A percentile compares a stretch with the other conserved stretches of the same genome.
These are phyloP conservation scores for Dugesia japonica DNA, from an alignment of 2,888 invertebrate genomes.

Conservation along the genomic window DNA sequence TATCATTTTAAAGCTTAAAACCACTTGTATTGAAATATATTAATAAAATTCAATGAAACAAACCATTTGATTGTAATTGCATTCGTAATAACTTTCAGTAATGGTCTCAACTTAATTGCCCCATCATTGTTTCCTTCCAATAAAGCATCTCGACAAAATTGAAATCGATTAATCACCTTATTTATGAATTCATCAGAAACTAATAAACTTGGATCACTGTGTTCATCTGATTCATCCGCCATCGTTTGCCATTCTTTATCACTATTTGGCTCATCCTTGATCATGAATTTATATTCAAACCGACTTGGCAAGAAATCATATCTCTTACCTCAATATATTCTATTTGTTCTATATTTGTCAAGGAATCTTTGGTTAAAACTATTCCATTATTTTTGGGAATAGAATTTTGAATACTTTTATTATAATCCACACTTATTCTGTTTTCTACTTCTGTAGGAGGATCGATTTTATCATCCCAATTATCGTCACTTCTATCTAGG, in stretches of 20 bases:
- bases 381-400: background rate
- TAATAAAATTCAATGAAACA: background rate
- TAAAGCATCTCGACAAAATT: background rate
- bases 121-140: constrained; percentile 11
- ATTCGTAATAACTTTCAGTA: constrained; percentile 20
- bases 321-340: background rate
- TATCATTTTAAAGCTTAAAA: too few species aligned
- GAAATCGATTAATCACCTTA: background rate
- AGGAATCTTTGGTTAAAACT: background rate
- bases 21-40: too few species aligned
- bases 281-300: too few species aligned
- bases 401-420: constrained; percentile 7
- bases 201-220: constrained; percentile 8
- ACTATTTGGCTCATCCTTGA: constrained; percentile 24
- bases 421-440: background rate
- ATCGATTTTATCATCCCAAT: constrained; percentile 13
- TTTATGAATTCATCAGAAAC: background rate
- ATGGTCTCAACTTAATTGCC: constrained; percentile 7
- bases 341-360: background rate
- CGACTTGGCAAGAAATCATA: too few species aligned
- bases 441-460: background rate
- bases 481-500: background rate
- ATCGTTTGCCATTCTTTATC: constrained; percentile 24
- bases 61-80: constrained; percentile 17
- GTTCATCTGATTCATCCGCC: background rate